These are phyloP conservation scores for Thymelicus acteon DNA, from an alignment of 2,888 invertebrate genomes.

Conservation along the genomic window DNA sequence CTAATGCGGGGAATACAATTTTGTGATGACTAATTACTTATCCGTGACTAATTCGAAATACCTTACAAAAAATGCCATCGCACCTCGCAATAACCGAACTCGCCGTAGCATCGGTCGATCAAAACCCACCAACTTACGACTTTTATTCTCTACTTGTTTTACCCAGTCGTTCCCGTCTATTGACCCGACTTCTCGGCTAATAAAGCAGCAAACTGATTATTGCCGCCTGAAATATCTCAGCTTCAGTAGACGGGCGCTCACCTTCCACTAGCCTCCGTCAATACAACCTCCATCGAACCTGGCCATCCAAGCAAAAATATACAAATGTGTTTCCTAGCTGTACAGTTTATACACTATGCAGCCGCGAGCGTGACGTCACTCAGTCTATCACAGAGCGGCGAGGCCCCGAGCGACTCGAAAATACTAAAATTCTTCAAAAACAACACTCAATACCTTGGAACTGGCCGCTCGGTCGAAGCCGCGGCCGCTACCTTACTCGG, in stretches of 20 bases:
- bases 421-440: slow-evolving; percentile 17
- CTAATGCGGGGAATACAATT: slow-evolving; percentile 71
- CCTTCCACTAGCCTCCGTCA: slow-evolving; percentile 55
- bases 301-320: slow-evolving; percentile 78
- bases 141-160: not conserved
- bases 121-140: no score
- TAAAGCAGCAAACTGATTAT: not conserved
- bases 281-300: slow-evolving; percentile 60
- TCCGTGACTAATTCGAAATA: slow-evolving; percentile 74
- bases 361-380: slow-evolving; percentile 53
- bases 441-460: slow-evolving; percentile 39
- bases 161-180: not conserved
- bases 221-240: not conserved
- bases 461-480: slow-evolving; percentile 36
- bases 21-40: slow-evolving; percentile 77
- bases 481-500: slow-evolving; percentile 30
- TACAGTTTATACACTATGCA: slow-evolving; percentile 76
- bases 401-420: slow-evolving; percentile 36
- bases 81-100: slow-evolving; percentile 45
- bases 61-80: slow-evolving; percentile 60
- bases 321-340: slow-evolving; percentile 78
- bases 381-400: slow-evolving; percentile 57
- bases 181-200: not conserved
- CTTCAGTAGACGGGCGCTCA: not conserved
- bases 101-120: no score